These are phyloP conservation scores for Heterohyrax brucei DNA, from an alignment of 2,797 vertebrate genomes.

Conservation along the genomic window DNA sequence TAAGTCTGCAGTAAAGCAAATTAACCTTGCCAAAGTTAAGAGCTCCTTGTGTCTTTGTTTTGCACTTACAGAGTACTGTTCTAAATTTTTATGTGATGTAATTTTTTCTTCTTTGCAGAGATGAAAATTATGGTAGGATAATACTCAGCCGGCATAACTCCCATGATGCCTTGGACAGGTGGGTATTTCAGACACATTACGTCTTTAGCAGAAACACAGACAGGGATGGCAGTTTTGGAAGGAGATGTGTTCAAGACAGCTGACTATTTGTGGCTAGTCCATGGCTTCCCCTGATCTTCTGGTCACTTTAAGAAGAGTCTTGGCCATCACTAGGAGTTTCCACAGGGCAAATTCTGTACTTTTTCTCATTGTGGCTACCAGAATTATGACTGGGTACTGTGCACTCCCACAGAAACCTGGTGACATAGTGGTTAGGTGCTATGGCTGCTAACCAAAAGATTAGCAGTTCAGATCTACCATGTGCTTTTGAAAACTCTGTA, in stretches of 20 bases:
- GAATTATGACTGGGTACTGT: neutral
- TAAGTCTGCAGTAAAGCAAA: slow-evolving; percentile 38
- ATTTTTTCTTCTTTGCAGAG: slow-evolving; percentile 90
- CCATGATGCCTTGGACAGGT: slow-evolving; percentile 93
- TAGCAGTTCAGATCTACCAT: too few relatives aligned
- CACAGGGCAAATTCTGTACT: neutral
- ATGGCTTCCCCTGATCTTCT: neutral
- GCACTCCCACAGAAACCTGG: too few relatives aligned
- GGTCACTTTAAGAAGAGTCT: slow-evolving; percentile 10
- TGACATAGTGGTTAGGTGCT: too few relatives aligned
- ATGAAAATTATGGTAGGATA: slow-evolving; percentile 94
- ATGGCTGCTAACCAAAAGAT: too few relatives aligned
- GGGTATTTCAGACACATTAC: slow-evolving; percentile 77
- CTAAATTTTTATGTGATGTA: slow-evolving; percentile 60
- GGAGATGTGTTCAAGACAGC: slow-evolving; percentile 59
- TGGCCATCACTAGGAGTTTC: neutral
- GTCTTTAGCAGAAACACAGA: slow-evolving; percentile 56
- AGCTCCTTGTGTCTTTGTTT: slow-evolving; percentile 32
- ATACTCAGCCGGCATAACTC: slow-evolving; percentile 92
- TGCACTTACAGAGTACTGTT: slow-evolving; percentile 60
- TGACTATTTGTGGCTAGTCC: slow-evolving; percentile 17
- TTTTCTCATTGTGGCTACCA: neutral
- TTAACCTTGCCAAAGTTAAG: slow-evolving; percentile 45
- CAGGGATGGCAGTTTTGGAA: slow-evolving; percentile 31
- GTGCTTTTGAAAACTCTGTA: too few relatives aligned